These are phyloP conservation scores for Chrysopilus asiliformis DNA, from an alignment of 2,888 invertebrate genomes.

Conservation along the genomic window DNA sequence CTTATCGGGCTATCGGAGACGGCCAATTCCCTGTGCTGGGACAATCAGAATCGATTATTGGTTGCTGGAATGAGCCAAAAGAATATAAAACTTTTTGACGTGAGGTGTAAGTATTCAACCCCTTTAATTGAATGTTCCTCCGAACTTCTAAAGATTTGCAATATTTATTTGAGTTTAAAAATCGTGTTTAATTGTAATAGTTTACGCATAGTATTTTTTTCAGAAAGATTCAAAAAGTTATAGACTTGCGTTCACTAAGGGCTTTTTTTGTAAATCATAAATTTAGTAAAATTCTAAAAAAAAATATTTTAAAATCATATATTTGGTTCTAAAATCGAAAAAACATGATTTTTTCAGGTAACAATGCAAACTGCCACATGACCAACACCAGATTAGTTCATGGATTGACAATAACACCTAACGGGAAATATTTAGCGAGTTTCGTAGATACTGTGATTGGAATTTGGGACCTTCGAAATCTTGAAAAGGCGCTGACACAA, in stretches of 20 bases:
- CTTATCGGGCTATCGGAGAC: conserved; percentile 76
- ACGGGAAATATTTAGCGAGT: conserved; percentile 69
- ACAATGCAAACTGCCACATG: conserved; percentile 31
- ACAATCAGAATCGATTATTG: conserved; percentile 56
- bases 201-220: no score
- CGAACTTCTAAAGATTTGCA: no score
- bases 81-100: conserved; percentile 75
- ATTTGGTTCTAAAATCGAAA: not conserved
- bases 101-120: conserved; percentile 53
- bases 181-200: no score
- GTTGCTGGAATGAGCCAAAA: conserved; percentile 86
- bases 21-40: conserved; percentile 76
- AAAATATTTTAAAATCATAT: no score
- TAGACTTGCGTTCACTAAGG: no score
- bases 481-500: conserved; percentile 69
- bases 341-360: conserved; percentile 50
- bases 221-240: no score
- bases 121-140: conserved; percentile 2
- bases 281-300: no score
- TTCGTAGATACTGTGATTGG: conserved; percentile 67
- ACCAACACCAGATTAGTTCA: conserved; percentile 68
- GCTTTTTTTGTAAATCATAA: no score
- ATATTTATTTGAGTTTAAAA: no score
- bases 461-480: conserved; percentile 79
- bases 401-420: conserved; percentile 68